Percentiles rank a stretch among this genome's conserved stretches.
phyloP scores from a whole-genome alignment of 2,797 vertebrate genomes.

The Halcyon badia region DNA sequence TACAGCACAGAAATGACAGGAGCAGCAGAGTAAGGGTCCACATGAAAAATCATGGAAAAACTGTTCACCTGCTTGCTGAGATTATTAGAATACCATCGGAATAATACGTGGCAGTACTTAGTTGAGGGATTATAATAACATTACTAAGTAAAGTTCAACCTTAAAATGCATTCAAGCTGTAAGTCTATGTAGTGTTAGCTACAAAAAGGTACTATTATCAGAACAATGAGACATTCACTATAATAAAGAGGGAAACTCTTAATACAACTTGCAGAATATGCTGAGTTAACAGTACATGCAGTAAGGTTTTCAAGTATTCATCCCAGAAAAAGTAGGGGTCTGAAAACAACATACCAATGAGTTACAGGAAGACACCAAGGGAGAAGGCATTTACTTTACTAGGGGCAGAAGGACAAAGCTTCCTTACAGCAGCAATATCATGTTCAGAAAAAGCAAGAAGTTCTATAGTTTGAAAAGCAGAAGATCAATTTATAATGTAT shows the following conservation, averaged over 20 bases:
- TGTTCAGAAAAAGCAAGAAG: neutral
- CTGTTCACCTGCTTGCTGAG: neutral
- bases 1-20: neutral
- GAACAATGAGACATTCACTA: neutral
- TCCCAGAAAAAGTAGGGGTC: neutral
- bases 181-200: neutral
- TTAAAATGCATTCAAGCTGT: neutral
- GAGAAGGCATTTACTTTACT: neutral
- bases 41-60: neutral
- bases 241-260: neutral
- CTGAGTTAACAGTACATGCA: conserved; percentile 42
- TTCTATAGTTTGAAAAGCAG: neutral
- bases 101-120: neutral
- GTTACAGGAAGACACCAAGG: conserved; percentile 1
- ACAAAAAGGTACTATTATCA: neutral
- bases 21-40: neutral
- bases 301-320: neutral
- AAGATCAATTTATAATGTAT: neutral
- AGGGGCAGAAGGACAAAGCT: neutral
- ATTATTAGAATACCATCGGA: neutral
- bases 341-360: neutral
- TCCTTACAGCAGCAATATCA: neutral
- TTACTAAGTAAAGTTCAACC: neutral
- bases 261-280: conserved; percentile 28
- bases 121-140: neutral